Evolutionary conservation across 2,797 vertebrate genomes (phyloP).

Genomic region (Fundulus diaphanus): DNA sequence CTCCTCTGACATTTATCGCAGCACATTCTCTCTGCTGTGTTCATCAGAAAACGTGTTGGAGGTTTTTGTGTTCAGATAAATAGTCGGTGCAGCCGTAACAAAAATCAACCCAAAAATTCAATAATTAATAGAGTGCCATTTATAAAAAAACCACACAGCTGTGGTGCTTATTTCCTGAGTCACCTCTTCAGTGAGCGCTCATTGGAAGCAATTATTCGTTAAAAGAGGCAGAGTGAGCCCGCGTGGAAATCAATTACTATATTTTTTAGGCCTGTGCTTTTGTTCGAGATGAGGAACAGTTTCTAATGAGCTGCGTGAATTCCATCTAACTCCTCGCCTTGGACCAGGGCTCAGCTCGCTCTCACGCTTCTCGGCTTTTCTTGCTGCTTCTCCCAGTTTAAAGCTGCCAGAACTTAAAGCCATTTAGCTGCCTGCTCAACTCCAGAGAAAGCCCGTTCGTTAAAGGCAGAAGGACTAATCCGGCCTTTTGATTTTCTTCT

Average conservation of each 20-base stretch:
- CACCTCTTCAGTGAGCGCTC: conserved; percentile 46
- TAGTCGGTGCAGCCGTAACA: conserved; percentile 15
- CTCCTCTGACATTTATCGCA: conserved; percentile 54
- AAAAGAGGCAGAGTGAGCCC: conserved; percentile 44
- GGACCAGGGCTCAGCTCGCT: conserved; percentile 34
- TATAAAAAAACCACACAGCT: conserved; percentile 51
- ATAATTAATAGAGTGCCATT: conserved; percentile 31
- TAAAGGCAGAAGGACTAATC: conserved; percentile 47
- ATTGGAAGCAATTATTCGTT: conserved; percentile 72
- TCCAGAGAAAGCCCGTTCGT: conserved; percentile 26
- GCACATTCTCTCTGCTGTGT: conserved; percentile 30
- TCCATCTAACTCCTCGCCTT: conserved; percentile 45
- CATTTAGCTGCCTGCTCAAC: conserved; percentile 31
- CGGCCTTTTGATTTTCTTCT: conserved; percentile 40
- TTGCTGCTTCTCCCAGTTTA: conserved; percentile 32
- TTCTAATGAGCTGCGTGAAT: conserved; percentile 71
- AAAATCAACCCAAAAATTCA: conserved; percentile 35
- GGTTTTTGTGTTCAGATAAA: conserved; percentile 33
- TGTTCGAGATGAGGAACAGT: conserved; percentile 55
- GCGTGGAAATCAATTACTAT: conserved; percentile 64
- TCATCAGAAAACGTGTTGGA: conserved; percentile 23
- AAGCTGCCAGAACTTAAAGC: conserved; percentile 38
- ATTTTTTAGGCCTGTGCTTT: conserved; percentile 52
- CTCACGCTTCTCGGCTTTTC: conserved; percentile 17
- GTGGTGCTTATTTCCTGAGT: conserved; percentile 13